Evolutionary conservation across 1,140 invertebrate genomes (phyloP), one percentile per base, ranked within the genome.

Genomic region (Planococcus citri): DNA sequence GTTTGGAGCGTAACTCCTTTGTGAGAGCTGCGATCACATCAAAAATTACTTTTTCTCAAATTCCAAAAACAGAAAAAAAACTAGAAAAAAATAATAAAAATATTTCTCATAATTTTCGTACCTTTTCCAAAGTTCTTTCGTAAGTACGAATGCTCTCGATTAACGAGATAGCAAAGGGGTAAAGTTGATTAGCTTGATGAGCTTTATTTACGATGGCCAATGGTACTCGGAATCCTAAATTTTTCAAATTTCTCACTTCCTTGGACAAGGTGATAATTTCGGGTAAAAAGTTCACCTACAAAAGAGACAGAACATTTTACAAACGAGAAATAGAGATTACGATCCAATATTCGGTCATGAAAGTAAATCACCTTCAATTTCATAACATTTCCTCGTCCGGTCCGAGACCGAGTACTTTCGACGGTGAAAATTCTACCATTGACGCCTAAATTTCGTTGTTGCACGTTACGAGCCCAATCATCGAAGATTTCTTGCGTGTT

Each of bases 261-360:
- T 99, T 99, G 10, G 95, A 92, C 1, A 99, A 81, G 0, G 94
- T 97, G 38, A 99, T 99, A 70, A 98, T 97, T 80, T 99, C 97
- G 0, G 95, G 95, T 41, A 95, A 82, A 78, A 99, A 99, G 80
- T 99, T 99, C 0, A 76, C 75, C 75, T 76, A 61, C 27, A 25
- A 69, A 12, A 69, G 57, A 75, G n/a, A n/a, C n/a, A n/a, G n/a
- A n/a, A n/a, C n/a, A n/a, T n/a, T n/a, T n/a, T n/a, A n/a, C n/a
- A n/a, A 69, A 25, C 9, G 71, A 27, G 25, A 4, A 71, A 24
- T 21, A 41, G 22, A 27, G 14, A 64, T 61, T 41, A 22, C 58
- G 24, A 70, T 24, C 37, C 0, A 64, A 22, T 9, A 8, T 33
- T 29, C 0, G 24, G 41, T 1, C n/a, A 70, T 17, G 60, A 37